Percentiles rank a stretch among this genome's conserved stretches.
Evolutionary conservation across 2,888 invertebrate genomes (phyloP).

Genomic region (Ormyrus nitidulus): DNA sequence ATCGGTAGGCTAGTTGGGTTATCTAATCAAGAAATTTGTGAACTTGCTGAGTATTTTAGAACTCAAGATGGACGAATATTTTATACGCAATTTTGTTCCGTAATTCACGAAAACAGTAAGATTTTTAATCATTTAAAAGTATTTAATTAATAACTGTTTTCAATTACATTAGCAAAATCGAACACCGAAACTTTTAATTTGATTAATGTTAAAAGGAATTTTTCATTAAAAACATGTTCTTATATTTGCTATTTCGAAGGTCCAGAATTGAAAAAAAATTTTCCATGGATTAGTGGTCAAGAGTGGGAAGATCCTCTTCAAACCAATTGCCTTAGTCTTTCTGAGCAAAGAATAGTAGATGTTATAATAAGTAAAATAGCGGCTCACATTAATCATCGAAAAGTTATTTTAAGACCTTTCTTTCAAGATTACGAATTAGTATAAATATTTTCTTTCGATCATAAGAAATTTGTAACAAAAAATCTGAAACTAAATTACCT

Average conservation of each 20-base stretch:
- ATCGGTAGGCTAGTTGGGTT: slow-evolving; percentile 82
- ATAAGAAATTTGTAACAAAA: not conserved
- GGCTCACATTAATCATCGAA: slow-evolving; percentile 77
- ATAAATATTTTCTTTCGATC: slow-evolving; percentile 13
- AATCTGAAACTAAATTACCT: slow-evolving; percentile 3
- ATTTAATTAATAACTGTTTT: not conserved
- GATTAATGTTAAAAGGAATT: not conserved
- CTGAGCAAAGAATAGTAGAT: slow-evolving; percentile 82
- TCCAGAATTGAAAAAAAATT: slow-evolving; percentile 76
- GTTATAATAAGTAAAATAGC: slow-evolving; percentile 86
- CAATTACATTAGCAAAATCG: not conserved
- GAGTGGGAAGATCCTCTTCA: slow-evolving; percentile 85
- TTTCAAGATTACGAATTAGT: slow-evolving; percentile 86
- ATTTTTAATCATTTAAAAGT: not conserved
- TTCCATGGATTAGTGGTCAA: slow-evolving; percentile 77
- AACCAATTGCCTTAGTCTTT: slow-evolving; percentile 80
- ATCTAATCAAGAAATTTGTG: slow-evolving; percentile 83
- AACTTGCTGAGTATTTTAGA: slow-evolving; percentile 86
- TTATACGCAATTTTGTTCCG: slow-evolving; percentile 85
- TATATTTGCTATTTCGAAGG: slow-evolving; percentile 65
- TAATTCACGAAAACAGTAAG: slow-evolving; percentile 83
- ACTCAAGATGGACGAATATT: slow-evolving; percentile 87
- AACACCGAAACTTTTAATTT: not conserved
- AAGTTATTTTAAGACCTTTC: slow-evolving; percentile 83
- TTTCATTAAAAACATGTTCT: too few relatives aligned